Evolutionary conservation across 1,140 invertebrate genomes (phyloP), one percentile per base, ranked within the genome.

Genomic region (Calosoma granatense): DNA sequence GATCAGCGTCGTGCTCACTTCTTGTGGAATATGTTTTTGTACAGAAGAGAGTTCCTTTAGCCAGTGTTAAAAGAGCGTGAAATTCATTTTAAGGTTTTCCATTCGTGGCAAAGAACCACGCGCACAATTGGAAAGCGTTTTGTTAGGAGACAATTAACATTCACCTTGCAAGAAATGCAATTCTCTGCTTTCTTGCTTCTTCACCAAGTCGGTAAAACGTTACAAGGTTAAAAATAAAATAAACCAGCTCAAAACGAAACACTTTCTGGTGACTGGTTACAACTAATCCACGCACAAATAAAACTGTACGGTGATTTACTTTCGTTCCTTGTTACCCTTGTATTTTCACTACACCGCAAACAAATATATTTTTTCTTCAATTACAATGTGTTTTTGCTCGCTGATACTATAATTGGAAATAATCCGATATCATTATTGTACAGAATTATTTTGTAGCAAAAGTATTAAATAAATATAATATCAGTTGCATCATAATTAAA

Each of bases 131-230:
- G 41, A 47, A 47, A 47, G 41, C 41, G 41, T 47, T 47, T 11
- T 47, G 41, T 47, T 17, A 11, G 9, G 3, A 36, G 17, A 11
- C 41, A 47, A 47, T 47, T 47, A 47, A 47, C 41, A 47, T 47
- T 47, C 41, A 47, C 41, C 41, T 47, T 47, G 41, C 41, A 47
- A 47, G 41, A 47, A 47, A 47, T 47, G 17, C 15, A 47, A 47
- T 47, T 47, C 17, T 12, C 41, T 47, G 41, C 41, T 47, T 47
- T 47, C 41, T 47, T 47, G 9, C 4, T 30, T 30, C 14, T 30
- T 30, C 26, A 4, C 14, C 6, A 30, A 30, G 41, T 17, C 17
- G 6, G 17, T 17, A 9, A 47, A 47, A 47, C 41, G 17, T 17
- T 47, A 47, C 41, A 47, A 47, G 41, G 41, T 47, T 47, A 47